Evolutionary conservation across 1,140 invertebrate species (phyloP), one percentile per base, ranked within the genome.

Genomic region (Conus betulinus): DNA sequence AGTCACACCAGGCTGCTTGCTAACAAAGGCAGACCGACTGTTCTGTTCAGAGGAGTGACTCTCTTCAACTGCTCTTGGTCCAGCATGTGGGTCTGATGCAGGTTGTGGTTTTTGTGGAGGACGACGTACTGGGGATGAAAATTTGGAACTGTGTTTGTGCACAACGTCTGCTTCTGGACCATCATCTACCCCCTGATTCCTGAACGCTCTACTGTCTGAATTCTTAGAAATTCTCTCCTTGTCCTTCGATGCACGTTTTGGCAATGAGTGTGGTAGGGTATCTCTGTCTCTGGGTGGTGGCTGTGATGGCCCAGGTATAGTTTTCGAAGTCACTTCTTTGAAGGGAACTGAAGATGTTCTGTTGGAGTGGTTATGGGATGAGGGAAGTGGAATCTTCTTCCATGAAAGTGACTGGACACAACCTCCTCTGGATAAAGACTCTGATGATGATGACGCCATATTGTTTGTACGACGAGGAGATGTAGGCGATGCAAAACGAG

Each of bases 291-390:
- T 63, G 11, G 82, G 55, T 7, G 52, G 39, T 60, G 53, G 82
- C 7, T 57, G 20, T 0, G 53, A 53, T 39, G 82, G 82, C 10
- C 55, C 71, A 76, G 85, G 85, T 51, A 87, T 87, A n/a, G 51
- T 78, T 71, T 87, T 87, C 1, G 85, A 57, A 39, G 85, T 78
- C 13, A 87, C 63, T 39, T 87, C 85, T 87, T 87, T 87, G 27
- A 71, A 78, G 10, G 85, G 85, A 23, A 57, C 74, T 39, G 85
- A 87, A 8, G 53, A 74, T 55, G 85, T 74, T 57, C 85, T 76
- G 71, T 87, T 87, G 51, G 85, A 87, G 52, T 87, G 85, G 53
- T 87, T 87, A 71, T 87, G 85, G n/a, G 74, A 78, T n/a, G 74
- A n/a, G 8, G 85, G 85, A 27, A 87, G 85, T 20, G 85, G 85